Conservation (phyloP, 2,888 invertebrate genomes). For the Lycaena phlaeas region DNA sequence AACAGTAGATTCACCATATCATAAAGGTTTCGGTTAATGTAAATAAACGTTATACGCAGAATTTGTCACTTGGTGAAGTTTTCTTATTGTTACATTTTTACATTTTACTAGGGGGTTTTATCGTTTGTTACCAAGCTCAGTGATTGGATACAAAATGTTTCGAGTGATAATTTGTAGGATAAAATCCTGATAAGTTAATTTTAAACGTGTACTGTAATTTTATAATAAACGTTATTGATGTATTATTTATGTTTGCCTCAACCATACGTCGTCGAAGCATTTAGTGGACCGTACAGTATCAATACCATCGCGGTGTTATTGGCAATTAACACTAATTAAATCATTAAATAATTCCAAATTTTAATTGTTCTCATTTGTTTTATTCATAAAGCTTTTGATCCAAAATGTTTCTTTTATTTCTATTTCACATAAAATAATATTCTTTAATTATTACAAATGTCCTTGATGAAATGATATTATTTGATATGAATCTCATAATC, state of each 20-base stretch:
- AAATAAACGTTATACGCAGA: constrained; percentile 18
- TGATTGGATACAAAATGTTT: not conserved
- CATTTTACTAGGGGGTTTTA: not conserved
- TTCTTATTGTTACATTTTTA: constrained; percentile 1
- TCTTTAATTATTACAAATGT: no score
- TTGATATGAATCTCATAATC: no score
- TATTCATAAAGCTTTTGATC: constrained; percentile 18
- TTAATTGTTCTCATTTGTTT: constrained; percentile 35
- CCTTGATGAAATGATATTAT: no score
- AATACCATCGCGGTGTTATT: constrained; percentile 18
- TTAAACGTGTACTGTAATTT: no score
- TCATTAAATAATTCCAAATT: constrained; percentile 68
- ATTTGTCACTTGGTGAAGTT: not conserved
- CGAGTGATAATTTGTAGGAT: not conserved
- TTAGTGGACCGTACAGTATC: constrained; percentile 14
- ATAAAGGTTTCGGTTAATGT: constrained; percentile 27
- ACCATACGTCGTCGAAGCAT: constrained; percentile 1
- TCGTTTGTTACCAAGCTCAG: not conserved
- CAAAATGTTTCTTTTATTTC: constrained; percentile 14
- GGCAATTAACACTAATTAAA: constrained; percentile 18
- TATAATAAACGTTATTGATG: no score
- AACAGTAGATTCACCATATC: constrained; percentile 16
- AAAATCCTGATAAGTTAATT: no score
- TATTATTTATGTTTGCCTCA: constrained; percentile 2
- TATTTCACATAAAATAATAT: no score